Evolutionary conservation across 2,797 vertebrate species (phyloP).

Genomic region (Eidolon dupreanum): DNA sequence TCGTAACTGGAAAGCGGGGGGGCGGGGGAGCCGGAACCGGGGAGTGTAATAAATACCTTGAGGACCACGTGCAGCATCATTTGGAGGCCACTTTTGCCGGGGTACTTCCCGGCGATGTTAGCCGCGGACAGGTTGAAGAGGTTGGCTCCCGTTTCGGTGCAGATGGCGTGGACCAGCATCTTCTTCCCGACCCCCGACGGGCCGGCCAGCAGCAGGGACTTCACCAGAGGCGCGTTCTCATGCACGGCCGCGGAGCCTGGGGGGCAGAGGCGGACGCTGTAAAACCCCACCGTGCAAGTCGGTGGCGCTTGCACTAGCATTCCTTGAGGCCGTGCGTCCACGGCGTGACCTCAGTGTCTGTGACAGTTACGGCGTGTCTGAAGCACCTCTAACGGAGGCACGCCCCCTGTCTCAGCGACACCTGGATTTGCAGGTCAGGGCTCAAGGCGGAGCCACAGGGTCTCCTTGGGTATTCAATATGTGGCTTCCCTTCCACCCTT

Average conservation of each 20-base stretch:
- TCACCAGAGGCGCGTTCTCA: slow-evolving; percentile 89
- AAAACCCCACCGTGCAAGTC: fast-evolving
- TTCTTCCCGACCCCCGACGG: slow-evolving; percentile 91
- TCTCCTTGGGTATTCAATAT: background rate
- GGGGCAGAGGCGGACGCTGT: background rate
- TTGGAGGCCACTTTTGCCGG: slow-evolving; percentile 84
- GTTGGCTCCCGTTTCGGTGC: slow-evolving; percentile 92
- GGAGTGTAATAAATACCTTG: slow-evolving; percentile 83
- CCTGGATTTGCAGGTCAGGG: background rate
- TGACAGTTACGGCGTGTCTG: fast-evolving
- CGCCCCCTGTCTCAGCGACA: background rate
- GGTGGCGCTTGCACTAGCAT: background rate
- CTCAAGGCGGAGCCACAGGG: fast-evolving
- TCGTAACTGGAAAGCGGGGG: no score
- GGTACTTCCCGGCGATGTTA: slow-evolving; percentile 88
- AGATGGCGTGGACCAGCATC: slow-evolving; percentile 92
- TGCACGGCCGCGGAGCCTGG: slow-evolving; percentile 90
- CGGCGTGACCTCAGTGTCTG: background rate
- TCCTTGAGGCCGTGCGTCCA: background rate
- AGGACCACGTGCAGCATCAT: slow-evolving; percentile 90
- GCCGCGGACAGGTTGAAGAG: slow-evolving; percentile 89
- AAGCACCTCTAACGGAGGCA: background rate
- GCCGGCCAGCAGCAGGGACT: slow-evolving; percentile 89
- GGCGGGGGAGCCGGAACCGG: fast-evolving
- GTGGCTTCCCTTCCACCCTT: background rate